phyloP scores from a whole-genome alignment of 2,888 invertebrate genomes.

The Arge pagana region DNA sequence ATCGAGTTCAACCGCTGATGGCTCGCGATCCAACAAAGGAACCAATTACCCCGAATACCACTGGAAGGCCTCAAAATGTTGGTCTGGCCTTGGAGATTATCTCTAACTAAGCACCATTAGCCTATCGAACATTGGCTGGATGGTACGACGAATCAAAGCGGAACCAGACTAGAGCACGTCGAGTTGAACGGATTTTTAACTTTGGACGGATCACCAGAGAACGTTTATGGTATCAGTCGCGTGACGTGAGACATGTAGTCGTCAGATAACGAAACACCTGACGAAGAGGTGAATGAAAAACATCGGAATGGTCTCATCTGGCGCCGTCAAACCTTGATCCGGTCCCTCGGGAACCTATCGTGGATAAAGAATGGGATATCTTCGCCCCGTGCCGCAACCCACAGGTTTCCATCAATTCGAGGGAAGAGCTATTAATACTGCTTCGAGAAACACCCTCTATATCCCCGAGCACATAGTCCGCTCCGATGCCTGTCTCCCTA shows the following conservation, averaged over 20 bases:
- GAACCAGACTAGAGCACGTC: no score
- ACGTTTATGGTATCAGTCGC: no score
- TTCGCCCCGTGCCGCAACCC: conserved; percentile 25
- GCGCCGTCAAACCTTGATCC: conserved; percentile 47
- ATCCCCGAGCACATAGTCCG: no score
- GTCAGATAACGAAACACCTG: no score
- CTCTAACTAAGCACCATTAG: neutral
- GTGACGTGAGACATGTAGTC: no score
- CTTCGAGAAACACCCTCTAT: conserved; percentile 38
- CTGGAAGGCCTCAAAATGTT: neutral
- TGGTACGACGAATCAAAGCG: neutral
- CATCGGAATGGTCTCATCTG: conserved; percentile 42
- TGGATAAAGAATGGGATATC: conserved; percentile 47
- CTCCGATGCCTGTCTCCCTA: no score
- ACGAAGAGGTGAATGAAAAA: conserved; percentile 8
- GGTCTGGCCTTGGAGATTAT: neutral
- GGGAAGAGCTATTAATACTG: conserved; percentile 53
- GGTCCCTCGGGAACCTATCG: conserved; percentile 38
- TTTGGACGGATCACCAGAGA: no score
- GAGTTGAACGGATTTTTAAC: no score
- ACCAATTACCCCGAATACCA: neutral
- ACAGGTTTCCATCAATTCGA: conserved; percentile 53
- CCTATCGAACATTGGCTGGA: neutral
- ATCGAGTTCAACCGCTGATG: neutral
- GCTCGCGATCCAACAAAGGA: neutral